Conservation (phyloP, 2,113 vertebrate genomes). For the Carassius auratus region DNA sequence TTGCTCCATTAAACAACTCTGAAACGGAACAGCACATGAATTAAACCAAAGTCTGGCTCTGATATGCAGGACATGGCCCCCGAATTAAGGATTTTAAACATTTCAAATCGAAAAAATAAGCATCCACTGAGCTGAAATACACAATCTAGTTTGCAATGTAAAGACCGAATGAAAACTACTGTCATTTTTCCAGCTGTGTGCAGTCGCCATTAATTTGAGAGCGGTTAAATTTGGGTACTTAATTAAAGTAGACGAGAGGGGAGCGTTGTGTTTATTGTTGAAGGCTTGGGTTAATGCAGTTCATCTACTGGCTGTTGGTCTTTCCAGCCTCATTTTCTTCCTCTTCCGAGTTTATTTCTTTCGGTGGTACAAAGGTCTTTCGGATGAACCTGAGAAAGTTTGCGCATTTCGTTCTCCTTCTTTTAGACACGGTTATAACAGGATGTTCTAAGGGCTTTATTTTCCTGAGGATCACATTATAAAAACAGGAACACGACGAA, state of each 20-base stretch:
- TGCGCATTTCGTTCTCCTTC: background rate
- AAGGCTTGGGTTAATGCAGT: slow-evolving; percentile 55
- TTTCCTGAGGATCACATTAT: slow-evolving; percentile 19
- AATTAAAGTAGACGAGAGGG: slow-evolving; percentile 55
- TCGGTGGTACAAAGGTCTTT: slow-evolving; percentile 15
- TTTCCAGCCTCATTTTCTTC: slow-evolving; percentile 49
- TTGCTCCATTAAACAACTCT: slow-evolving; percentile 70
- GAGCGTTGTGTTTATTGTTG: slow-evolving; percentile 53
- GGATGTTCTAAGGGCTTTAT: slow-evolving; percentile 25
- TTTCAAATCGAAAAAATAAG: slow-evolving; percentile 58
- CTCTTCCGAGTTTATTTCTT: slow-evolving; percentile 43
- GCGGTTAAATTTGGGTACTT: slow-evolving; percentile 32
- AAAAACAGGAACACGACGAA: background rate
- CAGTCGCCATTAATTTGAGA: slow-evolving; percentile 31
- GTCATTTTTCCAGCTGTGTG: slow-evolving; percentile 12
- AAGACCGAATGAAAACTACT: slow-evolving; percentile 54
- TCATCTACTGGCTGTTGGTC: slow-evolving; percentile 55
- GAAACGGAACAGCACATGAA: slow-evolving; percentile 59
- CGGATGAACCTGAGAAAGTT: slow-evolving; percentile 11
- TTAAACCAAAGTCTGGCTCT: slow-evolving; percentile 60
- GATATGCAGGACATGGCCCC: background rate
- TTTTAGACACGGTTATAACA: background rate
- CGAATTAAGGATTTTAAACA: slow-evolving; percentile 58
- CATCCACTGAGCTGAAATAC: slow-evolving; percentile 54
- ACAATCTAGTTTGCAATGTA: slow-evolving; percentile 32